These are phyloP conservation scores for Calameuta filiformis DNA, from an alignment of 2,888 invertebrate genomes.

Conservation along the genomic window DNA sequence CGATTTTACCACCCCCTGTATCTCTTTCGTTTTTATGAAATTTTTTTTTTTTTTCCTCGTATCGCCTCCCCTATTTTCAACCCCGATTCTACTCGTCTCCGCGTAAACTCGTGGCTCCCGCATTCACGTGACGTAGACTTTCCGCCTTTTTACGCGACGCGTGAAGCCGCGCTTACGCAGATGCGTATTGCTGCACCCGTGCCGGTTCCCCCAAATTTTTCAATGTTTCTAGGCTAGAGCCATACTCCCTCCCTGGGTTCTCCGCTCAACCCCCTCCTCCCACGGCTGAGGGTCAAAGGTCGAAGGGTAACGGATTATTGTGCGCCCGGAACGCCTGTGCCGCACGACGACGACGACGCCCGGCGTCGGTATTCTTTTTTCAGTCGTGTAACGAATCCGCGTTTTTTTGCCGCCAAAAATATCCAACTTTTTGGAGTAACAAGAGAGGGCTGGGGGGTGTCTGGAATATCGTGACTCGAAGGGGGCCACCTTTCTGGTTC, in stretches of 20 bases:
- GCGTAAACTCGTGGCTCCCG: too few species aligned
- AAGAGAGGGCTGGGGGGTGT: slow-evolving; percentile 7
- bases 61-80: too few species aligned
- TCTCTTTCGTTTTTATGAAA: background rate
- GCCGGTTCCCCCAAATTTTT: slow-evolving; percentile 1
- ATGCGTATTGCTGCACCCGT: slow-evolving; percentile 9
- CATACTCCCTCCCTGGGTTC: background rate
- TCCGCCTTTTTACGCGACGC: too few species aligned
- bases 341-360: background rate
- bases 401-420: slow-evolving; percentile 57
- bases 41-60: slow-evolving; percentile 8
- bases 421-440: slow-evolving; percentile 50
- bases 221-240: slow-evolving; percentile 4
- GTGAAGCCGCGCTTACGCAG: slow-evolving; percentile 10
- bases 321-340: background rate
- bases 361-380: slow-evolving; percentile 21
- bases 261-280: slow-evolving; percentile 1
- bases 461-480: background rate
- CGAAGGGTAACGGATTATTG: slow-evolving; percentile 1
- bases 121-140: too few species aligned
- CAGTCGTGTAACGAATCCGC: slow-evolving; percentile 60
- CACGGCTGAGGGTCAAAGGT: background rate
- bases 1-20: slow-evolving; percentile 19
- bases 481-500: background rate
- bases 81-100: too few species aligned